Conservation (phyloP, 2,888 invertebrate species). For the Halictus ligatus region DNA sequence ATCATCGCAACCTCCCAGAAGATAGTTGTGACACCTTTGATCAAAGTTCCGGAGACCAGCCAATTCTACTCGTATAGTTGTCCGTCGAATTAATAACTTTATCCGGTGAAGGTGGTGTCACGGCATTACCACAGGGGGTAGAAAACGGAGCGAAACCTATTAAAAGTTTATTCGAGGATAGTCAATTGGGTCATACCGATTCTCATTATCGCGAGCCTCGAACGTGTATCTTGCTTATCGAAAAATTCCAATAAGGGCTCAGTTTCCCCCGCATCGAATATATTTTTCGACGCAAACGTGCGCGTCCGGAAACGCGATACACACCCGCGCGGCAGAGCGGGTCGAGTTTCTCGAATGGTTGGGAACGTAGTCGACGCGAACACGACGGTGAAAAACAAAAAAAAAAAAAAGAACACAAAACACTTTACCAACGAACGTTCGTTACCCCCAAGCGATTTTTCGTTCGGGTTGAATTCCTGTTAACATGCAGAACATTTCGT, state of each 20-base stretch:
- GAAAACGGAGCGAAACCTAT: slow-evolving; percentile 1
- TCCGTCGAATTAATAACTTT: slow-evolving; percentile 4
- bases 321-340: not conserved
- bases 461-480: not conserved
- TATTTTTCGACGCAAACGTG: not conserved
- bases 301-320: not conserved
- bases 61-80: not conserved
- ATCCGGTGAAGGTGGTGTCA: not conserved
- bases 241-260: slow-evolving; percentile 13
- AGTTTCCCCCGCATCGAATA: not conserved
- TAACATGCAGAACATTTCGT: not conserved
- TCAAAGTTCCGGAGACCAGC: not conserved
- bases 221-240: slow-evolving; percentile 22
- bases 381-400: not conserved
- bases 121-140: not conserved
- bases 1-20: not conserved
- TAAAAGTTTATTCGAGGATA: slow-evolving; percentile 20
- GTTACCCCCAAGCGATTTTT: not conserved
- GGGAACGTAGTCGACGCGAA: not conserved
- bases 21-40: not conserved
- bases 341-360: not conserved
- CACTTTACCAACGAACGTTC: slow-evolving; percentile 11
- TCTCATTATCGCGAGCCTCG: slow-evolving; percentile 1
- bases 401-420: not conserved
- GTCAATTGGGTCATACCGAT: slow-evolving; percentile 18